Base-by-base conservation (phyloP, 2,797 vertebrate species). In the Hydrophis major region DNA sequence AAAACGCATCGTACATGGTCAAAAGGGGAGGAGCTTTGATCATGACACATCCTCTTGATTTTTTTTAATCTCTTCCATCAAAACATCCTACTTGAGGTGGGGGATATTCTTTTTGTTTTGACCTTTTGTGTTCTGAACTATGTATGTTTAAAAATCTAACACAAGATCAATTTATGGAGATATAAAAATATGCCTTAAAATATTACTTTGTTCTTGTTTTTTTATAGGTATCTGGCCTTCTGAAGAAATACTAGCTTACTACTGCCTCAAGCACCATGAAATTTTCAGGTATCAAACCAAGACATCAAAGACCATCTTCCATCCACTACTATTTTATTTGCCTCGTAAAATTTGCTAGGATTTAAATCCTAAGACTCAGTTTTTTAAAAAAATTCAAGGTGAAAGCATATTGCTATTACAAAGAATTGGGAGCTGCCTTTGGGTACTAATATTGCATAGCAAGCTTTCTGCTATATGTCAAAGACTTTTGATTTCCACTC, bases 401-500 rank as follows among this genome's bases (percentile, higher is more conserved):
- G 96, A 97, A 97, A 97, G 96, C 96, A 94, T 97, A 97, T 97
- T 95, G 95, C 97, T 97, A 95, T 96, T 97, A 97, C 96, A 97
- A 96, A 97, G 95, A 97, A 95, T 96, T 96, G 88, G 97, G 93
- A 97, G 96, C 95, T 95, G 97, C 98, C 97, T 97, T 97, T 96
- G 96, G 98, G 97, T 97, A 96, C 96, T 97, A 97, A 97, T 97
- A 97, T 96, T 95, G 97, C 98, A 97, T 97, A 97, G 94, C 97
- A 95, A 98, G 98, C 97, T 98, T 97, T 98, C 97, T 97, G 92
- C 96, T 96, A 89, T 97, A 97, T 97, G 96, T 98, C 98, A 98
- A 98, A 98, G 98, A 98, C 98, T 98, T 98, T 99, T 99, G 98
- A 99, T 99, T 99, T 99, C 97, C 98, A 98, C 98, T 99, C 98